Evolutionary conservation across 37 sponge, comb jelly and placozoan species (phyloP).

Genomic region (Cliona cf. orientalis): DNA sequence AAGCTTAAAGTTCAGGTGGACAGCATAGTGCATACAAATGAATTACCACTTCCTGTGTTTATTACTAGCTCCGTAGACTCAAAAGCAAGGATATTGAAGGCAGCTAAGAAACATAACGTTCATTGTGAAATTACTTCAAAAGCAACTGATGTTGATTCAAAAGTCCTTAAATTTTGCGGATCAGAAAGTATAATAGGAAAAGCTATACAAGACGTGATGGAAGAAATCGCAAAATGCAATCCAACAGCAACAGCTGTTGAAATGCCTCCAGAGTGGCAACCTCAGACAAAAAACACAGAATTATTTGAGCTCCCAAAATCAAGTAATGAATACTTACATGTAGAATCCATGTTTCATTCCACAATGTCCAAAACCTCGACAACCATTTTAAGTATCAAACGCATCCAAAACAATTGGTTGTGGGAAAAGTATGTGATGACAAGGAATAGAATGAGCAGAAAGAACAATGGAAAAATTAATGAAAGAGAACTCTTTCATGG

Average conservation of each 20-base stretch:
- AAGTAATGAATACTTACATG: neutral
- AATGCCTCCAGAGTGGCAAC: constrained; percentile 25
- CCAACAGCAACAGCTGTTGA: neutral
- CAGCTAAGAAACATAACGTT: neutral
- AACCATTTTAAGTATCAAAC: constrained; percentile 29
- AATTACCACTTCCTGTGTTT: constrained; percentile 16
- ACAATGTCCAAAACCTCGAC: constrained; percentile 42
- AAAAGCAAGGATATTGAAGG: neutral
- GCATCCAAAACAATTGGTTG: constrained; percentile 82
- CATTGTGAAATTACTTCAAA: neutral
- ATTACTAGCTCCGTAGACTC: neutral
- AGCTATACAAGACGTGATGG: constrained; percentile 26
- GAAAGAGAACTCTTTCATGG: constrained; percentile 76
- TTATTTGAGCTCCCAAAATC: neutral
- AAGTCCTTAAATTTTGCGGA: constrained; percentile 11
- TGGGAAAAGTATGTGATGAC: constrained; percentile 57
- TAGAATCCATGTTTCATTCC: neutral
- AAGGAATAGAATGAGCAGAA: constrained; percentile 42
- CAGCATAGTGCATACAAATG: neutral
- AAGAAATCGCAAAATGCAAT: neutral
- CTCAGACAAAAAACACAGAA: constrained; percentile 4
- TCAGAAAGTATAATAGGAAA: constrained; percentile 4
- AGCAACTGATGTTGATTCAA: neutral
- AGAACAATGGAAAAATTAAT: constrained; percentile 39
- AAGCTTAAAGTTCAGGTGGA: constrained; percentile 3